Conservation (phyloP, 2,113 vertebrate genomes). For the Pituophis catenifer region DNA sequence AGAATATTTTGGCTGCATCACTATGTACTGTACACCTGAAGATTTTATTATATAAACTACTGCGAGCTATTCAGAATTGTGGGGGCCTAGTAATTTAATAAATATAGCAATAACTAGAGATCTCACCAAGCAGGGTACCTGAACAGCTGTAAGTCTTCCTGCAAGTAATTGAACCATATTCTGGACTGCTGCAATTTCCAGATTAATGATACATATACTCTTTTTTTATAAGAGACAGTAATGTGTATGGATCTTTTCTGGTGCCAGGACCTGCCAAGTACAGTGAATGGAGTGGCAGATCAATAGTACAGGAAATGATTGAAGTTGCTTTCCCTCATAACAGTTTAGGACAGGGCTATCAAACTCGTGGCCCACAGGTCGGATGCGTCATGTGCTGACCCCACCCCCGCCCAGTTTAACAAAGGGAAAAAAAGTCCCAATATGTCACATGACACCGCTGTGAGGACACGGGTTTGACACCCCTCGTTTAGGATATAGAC, state of each 20-base stretch:
- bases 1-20: background rate
- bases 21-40: background rate
- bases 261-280: background rate
- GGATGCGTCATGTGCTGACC: too few relatives aligned
- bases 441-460: too few relatives aligned
- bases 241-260: background rate
- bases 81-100: background rate
- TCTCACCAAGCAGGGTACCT: background rate
- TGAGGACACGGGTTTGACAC: too few relatives aligned
- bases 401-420: too few relatives aligned
- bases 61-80: background rate
- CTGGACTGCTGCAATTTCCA: background rate
- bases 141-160: background rate
- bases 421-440: too few relatives aligned
- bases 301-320: background rate
- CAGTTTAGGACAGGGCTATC: background rate
- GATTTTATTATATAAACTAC: background rate
- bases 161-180: background rate
- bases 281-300: background rate
- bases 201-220: background rate
- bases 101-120: background rate
- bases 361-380: too few relatives aligned
- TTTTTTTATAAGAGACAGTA: background rate
- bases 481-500: background rate
- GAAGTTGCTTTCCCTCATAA: background rate